These are phyloP conservation scores for Drosophila nr. perissopoda DNA, from an alignment of 2,888 invertebrate species.

Conservation along the genomic window DNA sequence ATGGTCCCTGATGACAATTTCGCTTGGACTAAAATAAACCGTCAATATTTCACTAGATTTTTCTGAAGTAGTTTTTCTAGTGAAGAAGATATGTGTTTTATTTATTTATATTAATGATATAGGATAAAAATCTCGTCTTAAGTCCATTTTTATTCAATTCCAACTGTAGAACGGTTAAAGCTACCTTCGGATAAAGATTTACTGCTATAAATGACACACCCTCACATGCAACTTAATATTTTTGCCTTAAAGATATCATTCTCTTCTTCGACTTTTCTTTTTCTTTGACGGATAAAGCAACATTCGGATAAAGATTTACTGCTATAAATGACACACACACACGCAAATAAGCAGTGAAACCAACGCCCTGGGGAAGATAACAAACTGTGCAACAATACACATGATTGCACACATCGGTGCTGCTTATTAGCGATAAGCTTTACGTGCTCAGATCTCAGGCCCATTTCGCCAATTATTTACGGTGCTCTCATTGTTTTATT, in stretches of 20 bases:
- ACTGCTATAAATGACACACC: not conserved
- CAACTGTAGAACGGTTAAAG: not conserved
- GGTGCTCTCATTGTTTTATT: conserved; percentile 19
- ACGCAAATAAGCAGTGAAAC: conserved; percentile 7
- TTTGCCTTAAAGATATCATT: not conserved
- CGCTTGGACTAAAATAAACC: too few species aligned
- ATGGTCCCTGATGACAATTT: too few species aligned
- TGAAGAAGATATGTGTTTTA: not conserved
- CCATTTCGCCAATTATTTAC: conserved; percentile 25
- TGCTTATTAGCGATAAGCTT: conserved; percentile 64
- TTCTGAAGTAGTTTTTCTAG: not conserved
- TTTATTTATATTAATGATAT: not conserved
- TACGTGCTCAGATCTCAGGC: conserved; percentile 57
- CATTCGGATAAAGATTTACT: not conserved
- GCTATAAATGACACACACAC: not conserved
- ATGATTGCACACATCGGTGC: conserved; percentile 27
- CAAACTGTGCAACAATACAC: not conserved
- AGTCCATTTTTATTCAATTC: not conserved
- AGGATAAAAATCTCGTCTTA: not conserved
- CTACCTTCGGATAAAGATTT: not conserved
- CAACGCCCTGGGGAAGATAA: conserved; percentile 11
- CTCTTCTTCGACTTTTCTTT: not conserved
- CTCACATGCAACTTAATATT: not conserved
- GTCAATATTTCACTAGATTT: too few species aligned
- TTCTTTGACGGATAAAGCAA: too few species aligned